Evolutionary conservation across 2,888 invertebrate species (phyloP), one percentile per base, ranked within the genome.

Genomic region (Luffia ferchaultella): DNA sequence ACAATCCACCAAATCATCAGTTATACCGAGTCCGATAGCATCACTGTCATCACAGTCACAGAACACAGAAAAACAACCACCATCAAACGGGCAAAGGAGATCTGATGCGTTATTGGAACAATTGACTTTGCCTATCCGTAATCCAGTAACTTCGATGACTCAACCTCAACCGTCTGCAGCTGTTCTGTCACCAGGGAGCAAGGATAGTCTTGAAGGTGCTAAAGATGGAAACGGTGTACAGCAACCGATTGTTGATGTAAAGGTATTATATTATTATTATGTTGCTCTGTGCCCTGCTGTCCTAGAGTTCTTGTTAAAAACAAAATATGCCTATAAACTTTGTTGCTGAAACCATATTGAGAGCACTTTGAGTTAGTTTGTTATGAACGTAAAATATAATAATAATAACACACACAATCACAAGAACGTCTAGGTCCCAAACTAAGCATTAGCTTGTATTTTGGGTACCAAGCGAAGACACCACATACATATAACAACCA

Each of bases 21-120:
- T 78, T n/a, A 67, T 76, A 55, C 64, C 76, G 18, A 79, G 73
- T 52, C 73, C 82, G 1, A 74, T 80, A 20, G 72, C 77, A 17
- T 79, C 82, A 3, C 60, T 78, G 50, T 63, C 77, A n/a, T 72
- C 79, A 9, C 74, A 76, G 67, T 64, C 72, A 1, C 61, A 73
- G 2, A 62, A 65, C 2, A 56, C 70, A 16, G 82, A 78, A 54
- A 84, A 79, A 57, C 77, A 78, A 50, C 63, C 74, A 41, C 70
- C 80, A 5, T 68, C 76, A 0, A 73, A 60, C 42, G 75, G 80
- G 2, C 80, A 82, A 57, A 67, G 84, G 0, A 75, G 84, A 3
- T 82, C 83, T 0, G 84, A 85, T 51, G 78, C 78, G 0, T 56
- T 84, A 45, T 59, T 83, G 16, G 85, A 84, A 58, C 79, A 82